These are phyloP conservation scores for Diorhabda carinulata DNA, from an alignment of 1,140 invertebrate species.

Conservation along the genomic window DNA sequence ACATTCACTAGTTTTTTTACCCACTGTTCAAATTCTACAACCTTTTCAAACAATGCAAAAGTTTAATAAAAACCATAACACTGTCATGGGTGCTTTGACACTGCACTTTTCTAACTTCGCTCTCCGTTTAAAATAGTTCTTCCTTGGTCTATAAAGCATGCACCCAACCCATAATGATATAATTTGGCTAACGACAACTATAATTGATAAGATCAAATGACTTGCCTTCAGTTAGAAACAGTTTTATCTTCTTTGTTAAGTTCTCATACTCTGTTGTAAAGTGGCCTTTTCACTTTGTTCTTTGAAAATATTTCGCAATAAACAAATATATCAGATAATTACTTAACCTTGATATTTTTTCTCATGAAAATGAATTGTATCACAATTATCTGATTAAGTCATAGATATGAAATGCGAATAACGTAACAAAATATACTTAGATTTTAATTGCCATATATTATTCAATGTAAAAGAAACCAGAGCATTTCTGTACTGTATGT, in stretches of 20 bases:
- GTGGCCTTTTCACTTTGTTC: background rate
- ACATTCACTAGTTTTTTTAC: too few relatives aligned
- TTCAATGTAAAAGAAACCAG: background rate
- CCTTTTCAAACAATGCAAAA: too few relatives aligned
- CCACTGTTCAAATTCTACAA: too few relatives aligned
- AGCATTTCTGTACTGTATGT: background rate
- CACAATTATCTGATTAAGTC: background rate
- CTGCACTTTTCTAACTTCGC: background rate
- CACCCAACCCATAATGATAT: background rate
- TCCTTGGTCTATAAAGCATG: background rate
- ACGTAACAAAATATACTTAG: too few relatives aligned
- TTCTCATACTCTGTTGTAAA: background rate
- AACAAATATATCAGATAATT: slow-evolving; percentile 1
- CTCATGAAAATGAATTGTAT: slow-evolving; percentile 1
- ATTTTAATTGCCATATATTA: too few relatives aligned
- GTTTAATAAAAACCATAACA: background rate
- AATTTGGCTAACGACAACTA: background rate
- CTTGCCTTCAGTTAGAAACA: background rate
- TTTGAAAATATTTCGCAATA: background rate
- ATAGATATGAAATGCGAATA: background rate
- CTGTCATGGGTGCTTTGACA: background rate
- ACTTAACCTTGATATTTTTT: background rate
- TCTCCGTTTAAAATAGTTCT: background rate
- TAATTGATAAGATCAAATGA: slow-evolving; percentile 3
- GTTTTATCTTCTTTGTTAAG: background rate